Conservation (phyloP, 2,113 vertebrate genomes). For the Cryptotis parvus region DNA sequence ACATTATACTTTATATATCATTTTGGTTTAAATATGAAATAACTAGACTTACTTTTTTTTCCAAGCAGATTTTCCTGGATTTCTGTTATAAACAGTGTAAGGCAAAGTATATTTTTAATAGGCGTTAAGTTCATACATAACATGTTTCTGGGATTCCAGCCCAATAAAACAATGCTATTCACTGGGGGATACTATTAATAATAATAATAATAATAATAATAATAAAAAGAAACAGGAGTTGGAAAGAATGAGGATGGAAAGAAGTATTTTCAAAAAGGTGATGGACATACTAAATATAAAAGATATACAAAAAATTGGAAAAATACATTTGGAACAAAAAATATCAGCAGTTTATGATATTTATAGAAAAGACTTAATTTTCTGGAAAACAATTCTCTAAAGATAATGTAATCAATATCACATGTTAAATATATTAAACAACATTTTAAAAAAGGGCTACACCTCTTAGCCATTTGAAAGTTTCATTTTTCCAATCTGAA, state of each 20-base stretch:
- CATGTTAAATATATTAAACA: background rate
- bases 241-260: slow-evolving; percentile 26
- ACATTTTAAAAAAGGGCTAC: background rate
- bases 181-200: slow-evolving; percentile 57
- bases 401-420: slow-evolving; percentile 4
- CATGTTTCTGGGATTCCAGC: slow-evolving; percentile 50
- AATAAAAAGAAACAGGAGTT: background rate
- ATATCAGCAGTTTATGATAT: slow-evolving; percentile 24
- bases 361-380: slow-evolving; percentile 54
- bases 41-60: background rate
- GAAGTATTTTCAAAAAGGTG: slow-evolving; percentile 16
- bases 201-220: slow-evolving; percentile 57
- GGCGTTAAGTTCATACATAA: slow-evolving; percentile 43
- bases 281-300: slow-evolving; percentile 36
- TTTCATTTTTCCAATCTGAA: background rate
- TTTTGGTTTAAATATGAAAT: slow-evolving; percentile 57
- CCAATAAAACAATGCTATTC: slow-evolving; percentile 49
- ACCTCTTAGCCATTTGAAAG: slow-evolving; percentile 24
- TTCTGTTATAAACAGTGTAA: slow-evolving; percentile 51
- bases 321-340: slow-evolving; percentile 35
- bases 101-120: slow-evolving; percentile 61
- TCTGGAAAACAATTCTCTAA: slow-evolving; percentile 15
- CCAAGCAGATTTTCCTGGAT: slow-evolving; percentile 33
- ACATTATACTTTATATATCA: background rate
- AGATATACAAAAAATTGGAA: slow-evolving; percentile 52